phyloP scores from a whole-genome alignment of 2,888 invertebrate genomes.

The Drosophila prostipennis region DNA sequence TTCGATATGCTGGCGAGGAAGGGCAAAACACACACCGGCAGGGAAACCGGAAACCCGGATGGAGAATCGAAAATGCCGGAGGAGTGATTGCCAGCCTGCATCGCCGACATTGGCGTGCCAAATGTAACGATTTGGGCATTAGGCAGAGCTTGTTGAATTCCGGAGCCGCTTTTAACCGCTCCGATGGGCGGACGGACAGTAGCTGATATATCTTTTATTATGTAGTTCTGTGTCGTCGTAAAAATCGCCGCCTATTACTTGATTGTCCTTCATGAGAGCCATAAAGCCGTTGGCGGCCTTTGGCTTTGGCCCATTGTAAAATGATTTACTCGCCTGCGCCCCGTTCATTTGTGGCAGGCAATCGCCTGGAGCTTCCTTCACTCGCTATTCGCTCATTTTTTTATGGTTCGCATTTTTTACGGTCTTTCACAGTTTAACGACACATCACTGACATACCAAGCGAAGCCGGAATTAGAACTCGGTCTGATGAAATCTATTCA shows the following conservation, averaged over 20 bases:
- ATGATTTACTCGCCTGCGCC: conserved; percentile 70
- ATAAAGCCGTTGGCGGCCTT: conserved; percentile 71
- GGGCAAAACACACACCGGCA: neutral
- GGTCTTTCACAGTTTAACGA: conserved; percentile 80
- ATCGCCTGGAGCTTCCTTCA: conserved; percentile 14
- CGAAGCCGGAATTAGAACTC: conserved; percentile 6
- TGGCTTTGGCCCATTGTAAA: conserved; percentile 69
- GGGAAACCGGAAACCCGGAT: neutral
- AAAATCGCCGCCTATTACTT: conserved; percentile 78
- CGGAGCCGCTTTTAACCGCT: neutral
- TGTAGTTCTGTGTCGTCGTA: conserved; percentile 79
- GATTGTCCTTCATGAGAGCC: conserved; percentile 77
- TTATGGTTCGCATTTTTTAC: conserved; percentile 69
- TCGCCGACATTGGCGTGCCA: conserved; percentile 66
- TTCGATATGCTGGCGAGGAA: conserved; percentile 25
- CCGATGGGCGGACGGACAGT: conserved; percentile 21
- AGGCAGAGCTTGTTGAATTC: conserved; percentile 41
- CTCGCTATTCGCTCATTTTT: conserved; percentile 49
- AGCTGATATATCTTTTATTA: conserved; percentile 74
- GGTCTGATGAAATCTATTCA: conserved; percentile 69
- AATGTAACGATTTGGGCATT: conserved; percentile 59
- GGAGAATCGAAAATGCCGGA: conserved; percentile 65
- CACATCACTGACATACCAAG: conserved; percentile 78
- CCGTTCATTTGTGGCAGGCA: conserved; percentile 56
- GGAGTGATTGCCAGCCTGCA: conserved; percentile 73